Percentiles rank a stretch among this genome's conserved stretches.
These are phyloP conservation scores for Brachypalpus laphriformis DNA, from an alignment of 2,888 invertebrate genomes.

Conservation along the genomic window DNA sequence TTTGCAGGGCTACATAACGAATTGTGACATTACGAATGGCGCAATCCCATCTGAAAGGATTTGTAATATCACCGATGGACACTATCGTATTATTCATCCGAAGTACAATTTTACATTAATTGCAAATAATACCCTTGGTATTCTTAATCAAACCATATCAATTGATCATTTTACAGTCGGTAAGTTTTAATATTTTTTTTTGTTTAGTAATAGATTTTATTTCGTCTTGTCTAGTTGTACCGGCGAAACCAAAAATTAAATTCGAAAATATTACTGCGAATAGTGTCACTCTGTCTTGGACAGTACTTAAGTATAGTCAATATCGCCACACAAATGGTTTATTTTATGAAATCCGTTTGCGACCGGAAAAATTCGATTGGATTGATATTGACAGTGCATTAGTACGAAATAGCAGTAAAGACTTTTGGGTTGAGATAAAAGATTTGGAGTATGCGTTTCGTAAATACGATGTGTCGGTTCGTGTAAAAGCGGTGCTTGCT, in stretches of 20 bases:
- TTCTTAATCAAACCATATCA: slow-evolving; percentile 83
- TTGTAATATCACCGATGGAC: slow-evolving; percentile 79
- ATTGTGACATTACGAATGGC: slow-evolving; percentile 73
- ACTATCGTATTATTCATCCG: slow-evolving; percentile 83
- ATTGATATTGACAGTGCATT: slow-evolving; percentile 62
- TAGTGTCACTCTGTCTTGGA: slow-evolving; percentile 78
- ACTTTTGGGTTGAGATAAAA: slow-evolving; percentile 77
- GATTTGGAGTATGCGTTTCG: slow-evolving; percentile 78
- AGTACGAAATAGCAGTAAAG: slow-evolving; percentile 70
- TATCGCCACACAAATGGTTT: slow-evolving; percentile 76
- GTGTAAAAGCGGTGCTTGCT: slow-evolving; percentile 85
- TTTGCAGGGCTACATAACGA: slow-evolving; percentile 76
- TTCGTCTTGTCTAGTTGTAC: slow-evolving; percentile 75
- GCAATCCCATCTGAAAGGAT: slow-evolving; percentile 74
- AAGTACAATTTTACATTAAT: slow-evolving; percentile 85
- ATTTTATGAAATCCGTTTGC: slow-evolving; percentile 78
- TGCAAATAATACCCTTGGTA: slow-evolving; percentile 87
- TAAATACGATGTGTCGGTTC: slow-evolving; percentile 88
- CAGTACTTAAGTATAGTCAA: slow-evolving; percentile 77
- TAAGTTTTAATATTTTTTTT: slow-evolving; percentile 75
- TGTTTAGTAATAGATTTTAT: slow-evolving; percentile 5
- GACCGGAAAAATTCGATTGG: slow-evolving; percentile 75
- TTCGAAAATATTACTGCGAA: slow-evolving; percentile 77
- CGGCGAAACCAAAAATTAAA: slow-evolving; percentile 77
- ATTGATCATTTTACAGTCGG: slow-evolving; percentile 85